Evolutionary conservation across 2,113 vertebrate genomes (phyloP), one percentile per base, ranked within the genome.

Genomic region (Amblyornis subalaris): DNA sequence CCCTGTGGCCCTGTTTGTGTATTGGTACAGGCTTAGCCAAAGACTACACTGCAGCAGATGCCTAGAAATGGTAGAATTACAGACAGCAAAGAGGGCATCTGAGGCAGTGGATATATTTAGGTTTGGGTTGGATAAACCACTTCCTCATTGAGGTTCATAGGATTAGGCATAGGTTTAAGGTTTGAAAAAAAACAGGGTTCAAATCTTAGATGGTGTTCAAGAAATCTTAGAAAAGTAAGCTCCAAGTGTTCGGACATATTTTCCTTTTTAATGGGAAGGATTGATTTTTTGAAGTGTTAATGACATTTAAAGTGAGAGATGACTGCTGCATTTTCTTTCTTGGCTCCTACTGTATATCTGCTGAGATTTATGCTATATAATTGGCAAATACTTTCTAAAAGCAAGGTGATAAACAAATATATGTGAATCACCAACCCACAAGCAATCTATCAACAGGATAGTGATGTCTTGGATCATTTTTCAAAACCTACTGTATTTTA

Each of bases 301-400:
- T 82, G 66, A 85, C 51, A 88, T 89, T 88, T 91, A 76, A 89
- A 88, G 29, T 76, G 66, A 89, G 70, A 94, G 50, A 83, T 88
- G 78, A 40, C 51, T 85, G 64, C 29, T 93, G 60, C 31, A 57
- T 76, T 79, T 93, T 94, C 62, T 82, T 89, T 93, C 74, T 69
- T 8, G 31, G 54, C 45, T 94, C 79, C 70, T 88, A 65, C 47
- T 62, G 51, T 54, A 13, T 83, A 55, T 85, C 61, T 78, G 35
- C 36, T 82, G 48, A 57, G 28, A 60, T 94, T 61, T 53, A 72
- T 24, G 58, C 28, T 84, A 62, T 44, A 76, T 79, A 88, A 89
- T 44, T 94, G 75, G 58, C 85, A 95, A 88, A 95, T 86, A 90
- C 42, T 60, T 95, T 93, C 71, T 83, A 69, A 85, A 92, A 48